A percentile compares a stretch with the other conserved stretches of the same genome.
phyloP scores from a whole-genome alignment of 2,888 invertebrate genomes.

The Adela reaumurella region DNA sequence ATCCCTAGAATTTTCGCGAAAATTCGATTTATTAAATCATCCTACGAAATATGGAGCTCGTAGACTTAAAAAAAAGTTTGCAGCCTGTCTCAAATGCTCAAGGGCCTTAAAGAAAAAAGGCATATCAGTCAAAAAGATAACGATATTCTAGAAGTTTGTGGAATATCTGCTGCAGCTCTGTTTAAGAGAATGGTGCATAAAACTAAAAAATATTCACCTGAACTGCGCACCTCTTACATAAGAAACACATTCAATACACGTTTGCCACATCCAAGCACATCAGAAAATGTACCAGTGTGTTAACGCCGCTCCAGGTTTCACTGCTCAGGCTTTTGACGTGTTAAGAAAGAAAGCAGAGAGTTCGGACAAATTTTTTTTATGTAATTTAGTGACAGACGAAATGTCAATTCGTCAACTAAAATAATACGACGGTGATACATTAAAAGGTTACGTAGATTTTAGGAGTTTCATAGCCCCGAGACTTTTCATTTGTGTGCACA shows the following conservation, averaged over 20 bases:
- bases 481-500: slow-evolving; percentile 2
- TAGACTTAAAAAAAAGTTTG: not conserved
- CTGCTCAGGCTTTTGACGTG: slow-evolving; percentile 14
- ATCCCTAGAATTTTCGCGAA: too few species aligned
- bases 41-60: not conserved
- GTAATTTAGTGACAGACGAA: slow-evolving; percentile 15
- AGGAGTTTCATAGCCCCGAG: not conserved
- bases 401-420: slow-evolving; percentile 16
- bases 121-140: slow-evolving; percentile 5
- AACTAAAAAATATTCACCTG: slow-evolving; percentile 4
- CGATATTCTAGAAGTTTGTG: not conserved
- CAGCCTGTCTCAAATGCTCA: slow-evolving; percentile 2
- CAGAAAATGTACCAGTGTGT: slow-evolving; percentile 15
- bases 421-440: slow-evolving; percentile 9
- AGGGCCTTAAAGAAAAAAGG: slow-evolving; percentile 7
- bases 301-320: slow-evolving; percentile 18
- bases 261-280: slow-evolving; percentile 17
- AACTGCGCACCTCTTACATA: slow-evolving; percentile 12
- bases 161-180: not conserved
- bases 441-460: slow-evolving; percentile 2
- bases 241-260: slow-evolving; percentile 15
- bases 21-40: too few species aligned
- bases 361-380: slow-evolving; percentile 10
- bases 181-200: not conserved
- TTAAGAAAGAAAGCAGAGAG: slow-evolving; percentile 10